Evolutionary conservation across 2,113 vertebrate genomes (phyloP), one percentile per base, ranked within the genome.

Genomic region (Dicrurus megarhynchus): DNA sequence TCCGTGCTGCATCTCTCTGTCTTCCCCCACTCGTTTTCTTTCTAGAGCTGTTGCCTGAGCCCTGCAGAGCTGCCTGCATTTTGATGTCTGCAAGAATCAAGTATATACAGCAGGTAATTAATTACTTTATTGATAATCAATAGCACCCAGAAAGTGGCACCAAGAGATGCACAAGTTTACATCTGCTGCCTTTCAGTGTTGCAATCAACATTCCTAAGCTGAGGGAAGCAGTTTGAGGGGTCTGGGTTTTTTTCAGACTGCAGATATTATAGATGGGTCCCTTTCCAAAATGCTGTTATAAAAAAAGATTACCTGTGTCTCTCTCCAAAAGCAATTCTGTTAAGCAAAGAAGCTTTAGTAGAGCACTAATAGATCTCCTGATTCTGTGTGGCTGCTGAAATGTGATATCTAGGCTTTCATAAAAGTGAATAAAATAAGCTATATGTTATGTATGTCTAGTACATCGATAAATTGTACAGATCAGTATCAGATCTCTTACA

Each of bases 11-110:
- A n/a, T 94, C 90, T 79, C 91, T 79, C 57, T 87, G 2, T 86
- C 55, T 84, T 71, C 79, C 65, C 80, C 55, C 57, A 5, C 75
- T 82, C 33, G 1, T 73, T 96, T 95, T 81, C 44, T 95, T 74
- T 79, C 84, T 78, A 90, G 74, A 90, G 15, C 56, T 84, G 59
- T 76, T 94, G 77, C 57, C 85, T 83, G 57, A 88, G 82, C 85
- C 85, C 85, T 90, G 89, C 87, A 89, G 91, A 95, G 64, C 79
- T 88, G 91, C 76, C 85, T 85, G 89, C 70, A 22, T 94, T 89
- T 88, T 10, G 6, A 33, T 67, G 47, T 70, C 86, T 91, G 83
- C 88, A 60, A 90, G 53, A 73, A 70, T 57, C 61, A 60, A 81
- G 57, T 82, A 33, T 28, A 33, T 56, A 64, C 71, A 82, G 95